Evolutionary conservation across 2,113 vertebrate species (phyloP).

Genomic region (Ivindomyrus marchei): DNA sequence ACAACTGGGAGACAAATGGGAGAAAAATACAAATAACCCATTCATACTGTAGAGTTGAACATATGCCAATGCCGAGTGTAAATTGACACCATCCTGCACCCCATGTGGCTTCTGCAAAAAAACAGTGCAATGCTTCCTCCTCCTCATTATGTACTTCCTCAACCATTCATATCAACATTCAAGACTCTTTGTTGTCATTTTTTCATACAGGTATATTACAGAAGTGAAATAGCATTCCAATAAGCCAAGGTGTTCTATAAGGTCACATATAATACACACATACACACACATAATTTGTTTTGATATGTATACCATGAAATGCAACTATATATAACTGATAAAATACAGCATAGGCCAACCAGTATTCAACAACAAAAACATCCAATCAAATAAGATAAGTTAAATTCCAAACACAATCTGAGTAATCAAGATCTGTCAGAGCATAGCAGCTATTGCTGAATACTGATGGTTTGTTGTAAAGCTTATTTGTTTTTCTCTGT

Average conservation of each 20-base stretch:
- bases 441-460: neutral
- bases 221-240: neutral
- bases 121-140: neutral
- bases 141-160: neutral
- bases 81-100: conserved; percentile 3
- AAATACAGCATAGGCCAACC: neutral
- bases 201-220: neutral
- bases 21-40: conserved; percentile 12
- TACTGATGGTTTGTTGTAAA: neutral
- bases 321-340: neutral
- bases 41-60: conserved; percentile 9
- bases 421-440: neutral
- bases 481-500: neutral
- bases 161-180: neutral
- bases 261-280: neutral
- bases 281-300: neutral
- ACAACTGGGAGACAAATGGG: conserved; percentile 4
- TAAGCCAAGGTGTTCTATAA: neutral
- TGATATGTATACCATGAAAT: neutral
- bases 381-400: neutral
- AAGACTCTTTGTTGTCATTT: neutral
- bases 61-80: conserved; percentile 14
- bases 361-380: neutral
- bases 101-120: conserved; percentile 11
- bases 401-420: neutral